Evolutionary conservation across 1,140 invertebrate genomes (phyloP), one percentile per base, ranked within the genome.

Genomic region (Bactericera cockerelli): DNA sequence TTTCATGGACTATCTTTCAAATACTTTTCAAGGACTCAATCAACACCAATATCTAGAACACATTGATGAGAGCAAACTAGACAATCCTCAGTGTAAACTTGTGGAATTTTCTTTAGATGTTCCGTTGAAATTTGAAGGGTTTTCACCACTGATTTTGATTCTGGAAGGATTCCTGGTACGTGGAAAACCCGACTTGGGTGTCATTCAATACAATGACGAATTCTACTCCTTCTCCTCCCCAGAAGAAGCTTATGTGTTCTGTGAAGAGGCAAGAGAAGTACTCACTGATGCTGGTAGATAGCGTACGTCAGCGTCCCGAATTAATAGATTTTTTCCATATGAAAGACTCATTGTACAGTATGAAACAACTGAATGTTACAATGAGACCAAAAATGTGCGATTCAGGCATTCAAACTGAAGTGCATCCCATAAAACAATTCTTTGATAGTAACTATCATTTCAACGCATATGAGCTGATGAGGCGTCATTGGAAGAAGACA

Each of bases 401-500:
- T 6, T 6, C 42, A 19, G 42, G n/a, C 8, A 49, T 49, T 6
- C 42, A 49, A 49, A 49, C 42, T 22, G 42, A 49, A 16, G n/a
- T 49, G 22, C 42, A 49, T 49, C 42, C 42, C 42, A 19, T 49
- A 10, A 3, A 4, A 6, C n/a, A 49, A 4, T 49, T 19, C 19
- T 6, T 6, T 22, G 42, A 49, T 22, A 49, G 19, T 4, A 49
- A 49, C 19, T 49, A 49, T 49, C 42, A 49, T 16, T 49, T 49
- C 22, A 49, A 49, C 19, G 42, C 42, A 49, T 16, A 49, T n/a
- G 42, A 49, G 19, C 19, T 49, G 42, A 16, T 16, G 22, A 16
- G 22, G 19, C n/a, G 42, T 19, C 42, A 49, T 49, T 49, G 42
- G 42, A 49, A 49, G 42, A 49, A 49, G 42, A 49, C 42, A 19